These are phyloP conservation scores for Bagarius yarrelli DNA, from an alignment of 2,113 vertebrate species.

Conservation along the genomic window DNA sequence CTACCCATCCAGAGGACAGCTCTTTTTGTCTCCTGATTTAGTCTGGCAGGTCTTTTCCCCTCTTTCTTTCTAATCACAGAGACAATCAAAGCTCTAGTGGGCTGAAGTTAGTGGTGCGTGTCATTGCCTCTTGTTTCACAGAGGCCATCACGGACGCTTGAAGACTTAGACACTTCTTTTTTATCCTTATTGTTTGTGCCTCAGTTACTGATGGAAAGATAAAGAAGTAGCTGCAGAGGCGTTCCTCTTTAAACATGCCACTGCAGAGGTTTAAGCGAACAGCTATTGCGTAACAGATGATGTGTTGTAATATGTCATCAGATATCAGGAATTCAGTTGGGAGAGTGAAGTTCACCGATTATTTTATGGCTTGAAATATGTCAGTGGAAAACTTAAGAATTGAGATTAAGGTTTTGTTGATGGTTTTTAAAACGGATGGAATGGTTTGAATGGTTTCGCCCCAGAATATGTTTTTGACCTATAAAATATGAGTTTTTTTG, in stretches of 20 bases:
- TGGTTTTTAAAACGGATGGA: too few species aligned
- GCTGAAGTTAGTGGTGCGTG: conserved; percentile 35
- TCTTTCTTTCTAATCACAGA: conserved; percentile 27
- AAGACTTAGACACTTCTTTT: conserved; percentile 25
- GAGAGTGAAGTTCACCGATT: not conserved
- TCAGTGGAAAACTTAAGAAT: not conserved
- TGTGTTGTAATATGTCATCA: conserved; percentile 1
- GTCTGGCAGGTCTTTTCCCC: conserved; percentile 25
- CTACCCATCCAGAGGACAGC: conserved; percentile 1
- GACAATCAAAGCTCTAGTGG: conserved; percentile 26
- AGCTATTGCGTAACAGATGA: conserved; percentile 1
- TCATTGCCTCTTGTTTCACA: conserved; percentile 40
- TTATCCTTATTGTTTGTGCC: not conserved
- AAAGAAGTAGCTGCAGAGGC: conserved; percentile 1
- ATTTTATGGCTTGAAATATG: not conserved
- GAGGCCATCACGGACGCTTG: conserved; percentile 1
- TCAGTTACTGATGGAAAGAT: conserved; percentile 25
- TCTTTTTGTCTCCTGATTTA: conserved; percentile 25
- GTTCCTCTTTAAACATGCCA: conserved; percentile 2
- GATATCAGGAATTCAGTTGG: not conserved
- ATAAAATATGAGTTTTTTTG: too few species aligned
- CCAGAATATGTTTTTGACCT: too few species aligned
- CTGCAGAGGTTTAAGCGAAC: not conserved
- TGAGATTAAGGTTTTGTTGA: too few species aligned
- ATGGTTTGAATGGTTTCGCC: too few species aligned